These are phyloP conservation scores for Ectobius pallidus DNA, from an alignment of 2,888 invertebrate species.

Conservation along the genomic window DNA sequence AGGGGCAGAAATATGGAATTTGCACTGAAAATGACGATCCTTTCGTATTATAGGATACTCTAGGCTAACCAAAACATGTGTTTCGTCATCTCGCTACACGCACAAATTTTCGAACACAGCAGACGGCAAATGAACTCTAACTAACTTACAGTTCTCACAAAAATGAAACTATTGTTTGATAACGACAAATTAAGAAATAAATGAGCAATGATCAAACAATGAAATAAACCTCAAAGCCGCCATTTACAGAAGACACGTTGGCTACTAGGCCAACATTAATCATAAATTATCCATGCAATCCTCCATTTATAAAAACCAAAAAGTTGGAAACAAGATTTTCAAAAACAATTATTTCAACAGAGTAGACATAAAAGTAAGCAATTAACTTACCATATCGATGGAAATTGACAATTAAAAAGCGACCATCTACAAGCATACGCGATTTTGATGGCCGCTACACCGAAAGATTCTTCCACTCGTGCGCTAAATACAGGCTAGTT, in stretches of 20 bases:
- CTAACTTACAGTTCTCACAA: too few relatives aligned
- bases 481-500: neutral
- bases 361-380: neutral
- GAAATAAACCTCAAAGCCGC: neutral
- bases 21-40: too few relatives aligned
- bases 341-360: too few relatives aligned
- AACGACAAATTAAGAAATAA: neutral
- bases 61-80: too few relatives aligned
- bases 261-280: neutral
- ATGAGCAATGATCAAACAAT: neutral
- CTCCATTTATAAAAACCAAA: neutral
- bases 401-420: neutral
- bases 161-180: neutral
- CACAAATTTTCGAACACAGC: too few relatives aligned
- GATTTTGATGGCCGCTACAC: neutral
- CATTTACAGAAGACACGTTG: constrained; percentile 12
- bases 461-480: neutral
- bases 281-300: neutral
- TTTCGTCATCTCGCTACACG: too few relatives aligned
- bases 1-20: too few relatives aligned
- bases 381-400: constrained; percentile 1
- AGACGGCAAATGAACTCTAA: too few relatives aligned
- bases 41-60: too few relatives aligned
- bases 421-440: neutral
- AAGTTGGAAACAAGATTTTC: neutral